Evolutionary conservation across 2,113 vertebrate genomes (phyloP), one percentile per base, ranked within the genome.

Genomic region (Emydocephalus ijimae): DNA sequence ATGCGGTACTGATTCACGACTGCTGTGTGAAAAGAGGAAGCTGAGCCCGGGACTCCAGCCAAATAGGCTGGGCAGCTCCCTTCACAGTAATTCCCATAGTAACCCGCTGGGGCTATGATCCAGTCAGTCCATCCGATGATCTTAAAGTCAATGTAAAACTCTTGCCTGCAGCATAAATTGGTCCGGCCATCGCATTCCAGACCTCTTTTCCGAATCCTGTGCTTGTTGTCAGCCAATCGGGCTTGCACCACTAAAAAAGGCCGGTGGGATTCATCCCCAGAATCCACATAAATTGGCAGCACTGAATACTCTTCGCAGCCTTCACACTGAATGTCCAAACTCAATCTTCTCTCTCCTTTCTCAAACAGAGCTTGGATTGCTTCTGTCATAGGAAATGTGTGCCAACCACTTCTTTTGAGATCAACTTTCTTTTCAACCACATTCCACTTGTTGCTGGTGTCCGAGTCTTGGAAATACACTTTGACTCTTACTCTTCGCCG

Each of bases 61-160:
- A 99, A 98, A 97, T 99, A 99, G 91, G 99, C 98, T 1, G 99
- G 99, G 97, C 99, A 99, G 98, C 98, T 99, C 94, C 99, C 99
- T 97, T 99, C 99, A 92, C 99, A 99, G 97, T 99, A 99, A 98
- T 99, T 99, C 94, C 99, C 99, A 21, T 98, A 99, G 97, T 99
- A 99, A 96, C 99, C 99, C 2, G 98, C 98, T 56, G 99, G 99
- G 6, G 99, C 99, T 57, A 99, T 99, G 98, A 99, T 99, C 99
- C 99, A 99, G 98, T 99, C 99, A 89, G 99, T 99, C 99, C 99
- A 99, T 96, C 99, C 99, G 59, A 99, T 99, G 92, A 99, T 98
- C 94, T 99, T 98, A 97, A 99, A 99, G 98, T 99, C 99, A 92
- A 99, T 99, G 98, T 99, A 99, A 97, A 99, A 99, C 98, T 99